These are phyloP conservation scores for Ophiothrix spiculata DNA, from an alignment of 35 echinoderm and acorn worm genomes.

Conservation along the genomic window DNA sequence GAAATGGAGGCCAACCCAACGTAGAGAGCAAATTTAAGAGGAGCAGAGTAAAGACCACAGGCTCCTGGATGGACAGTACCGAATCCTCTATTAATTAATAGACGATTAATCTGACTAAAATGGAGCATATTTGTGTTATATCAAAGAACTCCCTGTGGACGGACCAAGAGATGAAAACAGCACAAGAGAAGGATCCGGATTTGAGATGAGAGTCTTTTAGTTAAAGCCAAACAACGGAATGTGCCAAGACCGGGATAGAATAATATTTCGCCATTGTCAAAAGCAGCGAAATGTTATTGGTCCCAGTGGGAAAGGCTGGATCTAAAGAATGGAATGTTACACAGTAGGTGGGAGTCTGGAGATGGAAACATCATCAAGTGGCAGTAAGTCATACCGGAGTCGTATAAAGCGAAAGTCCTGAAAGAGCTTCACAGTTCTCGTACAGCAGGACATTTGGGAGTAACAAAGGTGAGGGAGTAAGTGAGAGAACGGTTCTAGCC, in stretches of 20 bases:
- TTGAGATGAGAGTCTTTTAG: background rate
- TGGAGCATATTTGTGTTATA: no score
- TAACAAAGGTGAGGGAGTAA: constrained; percentile 35
- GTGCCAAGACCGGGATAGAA: background rate
- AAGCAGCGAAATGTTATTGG: constrained; percentile 21
- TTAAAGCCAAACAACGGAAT: background rate
- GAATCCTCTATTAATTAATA: no score
- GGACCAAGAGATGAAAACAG: background rate
- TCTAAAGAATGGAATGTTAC: no score
- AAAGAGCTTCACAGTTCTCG: constrained; percentile 5
- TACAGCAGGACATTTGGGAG: constrained; percentile 41
- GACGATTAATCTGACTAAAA: no score
- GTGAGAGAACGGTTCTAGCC: constrained; percentile 5
- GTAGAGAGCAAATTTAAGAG: no score
- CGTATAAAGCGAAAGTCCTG: background rate
- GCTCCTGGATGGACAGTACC: no score
- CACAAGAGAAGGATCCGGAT: background rate
- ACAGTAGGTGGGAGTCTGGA: constrained; percentile 4
- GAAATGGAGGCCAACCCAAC: no score
- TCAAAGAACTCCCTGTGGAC: background rate
- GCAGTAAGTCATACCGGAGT: constrained; percentile 5
- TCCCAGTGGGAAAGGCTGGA: constrained; percentile 23
- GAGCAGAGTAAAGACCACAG: no score
- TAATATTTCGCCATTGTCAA: constrained; percentile 1
- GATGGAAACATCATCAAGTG: constrained; percentile 27